A percentile compares a stretch with the other conserved stretches of the same genome.
These are phyloP conservation scores for Chitala chitala DNA, from an alignment of 2,113 vertebrate genomes.

Conservation along the genomic window DNA sequence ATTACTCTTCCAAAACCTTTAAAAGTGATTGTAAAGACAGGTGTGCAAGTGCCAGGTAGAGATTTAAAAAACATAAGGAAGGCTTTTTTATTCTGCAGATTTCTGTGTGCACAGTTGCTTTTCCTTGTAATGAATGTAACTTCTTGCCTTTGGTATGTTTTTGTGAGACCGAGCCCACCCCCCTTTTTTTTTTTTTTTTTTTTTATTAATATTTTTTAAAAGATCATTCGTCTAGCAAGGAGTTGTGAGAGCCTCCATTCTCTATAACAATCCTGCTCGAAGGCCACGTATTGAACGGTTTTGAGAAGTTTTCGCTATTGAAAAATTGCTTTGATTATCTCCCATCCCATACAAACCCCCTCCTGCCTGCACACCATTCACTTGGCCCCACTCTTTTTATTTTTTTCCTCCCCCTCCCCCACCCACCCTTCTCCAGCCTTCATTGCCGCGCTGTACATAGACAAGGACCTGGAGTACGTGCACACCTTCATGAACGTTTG, in stretches of 20 bases:
- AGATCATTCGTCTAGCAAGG: too few relatives aligned
- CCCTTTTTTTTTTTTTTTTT: too few relatives aligned
- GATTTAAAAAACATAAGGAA: too few relatives aligned
- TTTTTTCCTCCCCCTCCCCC: constrained; percentile 13
- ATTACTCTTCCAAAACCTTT: too few relatives aligned
- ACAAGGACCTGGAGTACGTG: constrained; percentile 94
- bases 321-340: not conserved
- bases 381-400: too few relatives aligned
- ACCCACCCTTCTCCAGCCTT: constrained; percentile 69
- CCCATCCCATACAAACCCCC: too few relatives aligned
- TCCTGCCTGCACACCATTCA: too few relatives aligned
- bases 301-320: not conserved
- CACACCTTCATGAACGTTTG: constrained; percentile 99
- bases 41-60: too few relatives aligned
- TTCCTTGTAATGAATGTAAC: not conserved
- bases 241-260: not conserved
- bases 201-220: too few relatives aligned
- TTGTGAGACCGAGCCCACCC: not conserved
- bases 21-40: too few relatives aligned
- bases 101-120: not conserved
- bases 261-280: not conserved
- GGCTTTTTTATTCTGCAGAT: not conserved
- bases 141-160: not conserved
- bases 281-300: not conserved
- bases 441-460: constrained; percentile 95